Conservation (phyloP, 2,113 vertebrate species). For the Falco punctatus region DNA sequence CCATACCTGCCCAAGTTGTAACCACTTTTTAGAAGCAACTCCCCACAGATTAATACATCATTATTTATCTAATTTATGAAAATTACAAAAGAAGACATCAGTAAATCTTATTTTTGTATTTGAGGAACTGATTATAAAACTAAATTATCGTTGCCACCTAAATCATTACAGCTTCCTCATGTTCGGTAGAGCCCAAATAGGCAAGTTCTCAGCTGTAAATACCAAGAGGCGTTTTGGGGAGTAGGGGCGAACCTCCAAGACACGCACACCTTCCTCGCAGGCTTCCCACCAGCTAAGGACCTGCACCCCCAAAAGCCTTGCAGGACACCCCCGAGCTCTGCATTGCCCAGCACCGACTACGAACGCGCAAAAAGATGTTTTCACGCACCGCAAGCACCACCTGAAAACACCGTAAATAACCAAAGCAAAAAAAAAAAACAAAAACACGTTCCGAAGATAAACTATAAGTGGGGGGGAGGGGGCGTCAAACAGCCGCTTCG, state of each 20-base stretch:
- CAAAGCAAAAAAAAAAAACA: not conserved
- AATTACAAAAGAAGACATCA: not conserved
- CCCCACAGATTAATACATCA: not conserved
- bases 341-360: not conserved
- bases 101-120: not conserved
- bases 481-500: not conserved
- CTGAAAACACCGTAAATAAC: not conserved
- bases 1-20: not conserved
- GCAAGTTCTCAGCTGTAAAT: not conserved
- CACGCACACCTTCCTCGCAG: not conserved
- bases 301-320: not conserved
- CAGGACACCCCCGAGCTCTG: not conserved
- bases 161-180: not conserved
- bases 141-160: not conserved
- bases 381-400: not conserved
- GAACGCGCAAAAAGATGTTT: not conserved
- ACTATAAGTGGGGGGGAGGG: rapidly evolving
- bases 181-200: rapidly evolving
- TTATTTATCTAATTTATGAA: not conserved
- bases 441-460: not conserved
- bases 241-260: too few relatives aligned
- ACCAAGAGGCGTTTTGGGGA: not conserved
- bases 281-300: not conserved
- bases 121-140: not conserved
- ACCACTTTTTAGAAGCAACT: not conserved